Base-by-base conservation (phyloP, 2,888 invertebrate species). In the Trissolcus japonicus region DNA sequence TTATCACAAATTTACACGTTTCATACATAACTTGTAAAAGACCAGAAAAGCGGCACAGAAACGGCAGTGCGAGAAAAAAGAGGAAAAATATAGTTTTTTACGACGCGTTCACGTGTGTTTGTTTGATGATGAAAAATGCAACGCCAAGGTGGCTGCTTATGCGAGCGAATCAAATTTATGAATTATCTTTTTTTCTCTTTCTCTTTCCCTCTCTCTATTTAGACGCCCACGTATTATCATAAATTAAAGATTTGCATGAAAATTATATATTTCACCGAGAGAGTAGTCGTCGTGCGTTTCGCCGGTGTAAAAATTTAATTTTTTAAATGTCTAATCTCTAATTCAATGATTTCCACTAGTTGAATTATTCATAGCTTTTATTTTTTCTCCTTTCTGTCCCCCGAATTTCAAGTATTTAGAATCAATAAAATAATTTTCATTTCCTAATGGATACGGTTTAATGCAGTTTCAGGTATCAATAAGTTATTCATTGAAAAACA, bases 1-100 rank as follows among this genome's bases (percentile, higher is more conserved):
- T 57, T 74, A 67, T 62, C 62, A 67, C 67, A 57, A 67, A 74
- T 67, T 57, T 61, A 74, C 74, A 67, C 62, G 67, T 67, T 67
- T 57, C 67, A 43, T 62, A 62, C 62, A 74, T 74, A 67, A 74
- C 35, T 74, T 67, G 55, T 43, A 55, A 61, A 61, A 73, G 50
- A 66, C 25, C 46, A 14, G 48, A 65, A 72, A 65, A 72, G 59
- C 53, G 43, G 57, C 35, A 35, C 35, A 35, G 35, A 54, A 19
- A 16, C 19, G 51, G 4, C 1, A 46, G 46, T 14, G 46, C 16
- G 25, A 43, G 19, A 56, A 29, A 7, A 51, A 55, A 19, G 19
- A 19, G 17, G 40, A 62, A 71, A 72, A 65, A 59, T 72, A 65
- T n/a, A n/a, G n/a, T 53, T 57, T 71, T 63, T 71, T 57, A 57